Evolutionary conservation across 2,888 invertebrate species (phyloP), one percentile per base, ranked within the genome.

Genomic region (Drosophila limbata): DNA sequence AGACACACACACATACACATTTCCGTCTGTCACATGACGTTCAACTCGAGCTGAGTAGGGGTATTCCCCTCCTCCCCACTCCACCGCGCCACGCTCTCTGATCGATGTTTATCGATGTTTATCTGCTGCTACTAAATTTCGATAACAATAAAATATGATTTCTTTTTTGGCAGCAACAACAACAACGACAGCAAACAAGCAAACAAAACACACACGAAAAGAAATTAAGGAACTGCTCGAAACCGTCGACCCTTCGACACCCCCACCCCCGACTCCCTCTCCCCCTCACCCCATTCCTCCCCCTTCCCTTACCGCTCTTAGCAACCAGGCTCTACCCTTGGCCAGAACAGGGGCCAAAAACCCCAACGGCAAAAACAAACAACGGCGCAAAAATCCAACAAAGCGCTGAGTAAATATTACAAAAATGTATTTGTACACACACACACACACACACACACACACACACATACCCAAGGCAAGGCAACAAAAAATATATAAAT

Each of bases 71-170:
- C 3, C 37, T 35, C 3, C 37, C 37, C n/a, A 1, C 13, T 3
- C 4, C 45, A n/a, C 33, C 4, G n/a, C 15, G 13, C 13, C 35
- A 4, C 37, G n/a, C 37, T 4, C 5, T 15, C 40, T 35, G 13
- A 42, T 25, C 42, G 52, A 55, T 48, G 63, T 57, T 56, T 57
- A 72, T 78, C 84, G 66, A 70, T 75, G 76, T 86, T 83, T 83
- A 83, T 86, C 75, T 72, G 70, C 65, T 31, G 69, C 68, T 67
- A 81, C 84, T 84, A 81, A 87, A 87, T 78, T 88, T 66, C 76
- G 81, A 84, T 84, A 88, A 88, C 86, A 84, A 84, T 84, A 84
- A 88, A 88, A 85, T 84, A 84, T 84, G 88, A 88, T 88, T 84
- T 84, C 79, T 84, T 69, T 63, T 55, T 19, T 5, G 56, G 47